phyloP scores from a whole-genome alignment of 2,888 invertebrate species.

The Tinea semifulvella region DNA sequence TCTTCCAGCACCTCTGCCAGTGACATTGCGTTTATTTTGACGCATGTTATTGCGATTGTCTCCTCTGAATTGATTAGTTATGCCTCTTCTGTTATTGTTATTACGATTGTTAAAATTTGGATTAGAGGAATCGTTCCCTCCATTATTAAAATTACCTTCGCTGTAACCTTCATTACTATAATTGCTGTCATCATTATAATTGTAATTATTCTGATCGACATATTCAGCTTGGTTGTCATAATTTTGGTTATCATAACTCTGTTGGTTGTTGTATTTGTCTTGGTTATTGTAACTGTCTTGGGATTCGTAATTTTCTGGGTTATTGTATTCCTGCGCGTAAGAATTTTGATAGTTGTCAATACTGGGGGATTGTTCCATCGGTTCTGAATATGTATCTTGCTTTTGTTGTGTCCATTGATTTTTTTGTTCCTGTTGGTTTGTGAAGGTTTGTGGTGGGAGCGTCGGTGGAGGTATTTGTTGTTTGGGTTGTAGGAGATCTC shows the following conservation, averaged over 20 bases:
- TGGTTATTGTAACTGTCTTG: background rate
- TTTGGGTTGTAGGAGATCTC: conserved; percentile 27
- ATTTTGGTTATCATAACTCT: background rate
- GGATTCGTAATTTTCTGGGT: background rate
- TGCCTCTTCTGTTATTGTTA: background rate
- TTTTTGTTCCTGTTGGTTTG: too few species aligned
- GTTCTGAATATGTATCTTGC: too few species aligned
- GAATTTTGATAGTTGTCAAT: background rate
- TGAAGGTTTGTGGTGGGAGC: background rate
- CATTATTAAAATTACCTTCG: background rate
- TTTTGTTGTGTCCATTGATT: too few species aligned
- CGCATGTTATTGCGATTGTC: conserved; percentile 1
- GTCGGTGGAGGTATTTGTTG: background rate
- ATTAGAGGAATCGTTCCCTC: background rate
- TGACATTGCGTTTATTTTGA: too few species aligned
- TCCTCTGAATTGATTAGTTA: background rate
- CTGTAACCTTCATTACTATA: background rate
- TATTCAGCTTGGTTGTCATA: background rate
- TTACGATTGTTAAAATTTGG: background rate
- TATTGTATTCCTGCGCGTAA: background rate
- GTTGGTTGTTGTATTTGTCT: background rate
- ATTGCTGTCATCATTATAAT: too few species aligned
- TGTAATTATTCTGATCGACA: too few species aligned
- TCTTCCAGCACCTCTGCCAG: too few species aligned
- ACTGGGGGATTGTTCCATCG: too few species aligned